Evolutionary conservation across 1,140 invertebrate species (phyloP).

Genomic region (Macrostomum lignano): DNA sequence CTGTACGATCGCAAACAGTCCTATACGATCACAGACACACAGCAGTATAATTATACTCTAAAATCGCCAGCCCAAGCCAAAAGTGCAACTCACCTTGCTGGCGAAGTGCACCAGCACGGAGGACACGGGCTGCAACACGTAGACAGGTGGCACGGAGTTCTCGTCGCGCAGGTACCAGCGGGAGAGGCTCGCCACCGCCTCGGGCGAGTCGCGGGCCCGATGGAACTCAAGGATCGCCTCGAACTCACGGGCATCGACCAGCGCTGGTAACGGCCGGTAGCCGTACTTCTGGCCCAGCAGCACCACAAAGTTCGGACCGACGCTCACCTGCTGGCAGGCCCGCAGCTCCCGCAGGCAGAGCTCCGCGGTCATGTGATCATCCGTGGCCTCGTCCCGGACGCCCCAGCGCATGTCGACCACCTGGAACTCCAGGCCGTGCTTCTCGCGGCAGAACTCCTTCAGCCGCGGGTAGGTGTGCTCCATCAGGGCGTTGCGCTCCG

Average conservation of each 20-base stretch:
- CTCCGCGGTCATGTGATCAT: slow-evolving; percentile 15
- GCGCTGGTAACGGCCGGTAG: slow-evolving; percentile 7
- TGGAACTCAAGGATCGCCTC: too few relatives aligned
- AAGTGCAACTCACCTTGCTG: too few relatives aligned
- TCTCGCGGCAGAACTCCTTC: slow-evolving; percentile 54
- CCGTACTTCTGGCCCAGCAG: slow-evolving; percentile 9
- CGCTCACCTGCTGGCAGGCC: slow-evolving; percentile 18
- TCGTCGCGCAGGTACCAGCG: slow-evolving; percentile 41
- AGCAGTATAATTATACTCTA: too few relatives aligned
- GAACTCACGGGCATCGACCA: too few relatives aligned
- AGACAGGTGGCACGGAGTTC: slow-evolving; percentile 41
- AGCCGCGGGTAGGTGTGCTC: slow-evolving; percentile 83
- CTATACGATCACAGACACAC: too few relatives aligned
- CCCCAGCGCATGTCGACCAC: slow-evolving; percentile 25
- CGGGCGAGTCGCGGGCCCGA: too few relatives aligned
- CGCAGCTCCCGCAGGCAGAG: slow-evolving; percentile 17
- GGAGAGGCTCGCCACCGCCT: too few relatives aligned
- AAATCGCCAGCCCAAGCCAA: too few relatives aligned
- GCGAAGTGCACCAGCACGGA: slow-evolving; percentile 88
- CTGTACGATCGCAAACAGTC: too few relatives aligned
- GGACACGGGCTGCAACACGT: slow-evolving; percentile 41
- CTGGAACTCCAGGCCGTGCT: slow-evolving; percentile 15
- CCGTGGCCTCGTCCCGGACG: slow-evolving; percentile 14
- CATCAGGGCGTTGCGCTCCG: slow-evolving; percentile 89
- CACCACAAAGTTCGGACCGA: slow-evolving; percentile 25